These are phyloP conservation scores for Dicaeum eximium DNA, from an alignment of 2,113 vertebrate genomes.

Conservation along the genomic window DNA sequence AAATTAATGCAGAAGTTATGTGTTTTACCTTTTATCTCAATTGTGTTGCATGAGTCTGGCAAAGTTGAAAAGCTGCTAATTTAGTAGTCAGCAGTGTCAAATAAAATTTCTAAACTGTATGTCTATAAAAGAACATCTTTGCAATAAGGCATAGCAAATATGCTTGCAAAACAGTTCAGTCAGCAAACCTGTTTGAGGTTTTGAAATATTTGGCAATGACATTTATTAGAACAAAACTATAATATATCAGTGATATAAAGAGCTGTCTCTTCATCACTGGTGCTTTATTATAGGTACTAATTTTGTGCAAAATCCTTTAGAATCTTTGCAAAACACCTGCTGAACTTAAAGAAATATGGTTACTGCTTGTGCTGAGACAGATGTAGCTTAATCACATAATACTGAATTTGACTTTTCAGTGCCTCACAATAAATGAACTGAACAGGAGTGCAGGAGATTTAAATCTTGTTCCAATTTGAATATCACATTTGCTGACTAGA, in stretches of 20 bases:
- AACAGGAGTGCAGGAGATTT: slow-evolving; percentile 51
- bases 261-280: slow-evolving; percentile 74
- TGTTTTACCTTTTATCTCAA: slow-evolving; percentile 62
- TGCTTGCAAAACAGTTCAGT: slow-evolving; percentile 76
- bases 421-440: slow-evolving; percentile 72
- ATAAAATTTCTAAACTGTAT: slow-evolving; percentile 80
- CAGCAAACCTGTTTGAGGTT: slow-evolving; percentile 75
- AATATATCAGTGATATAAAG: slow-evolving; percentile 79
- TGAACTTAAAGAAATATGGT: slow-evolving; percentile 80
- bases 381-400: slow-evolving; percentile 81
- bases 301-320: slow-evolving; percentile 75
- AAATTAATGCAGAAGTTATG: slow-evolving; percentile 52
- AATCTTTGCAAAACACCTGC: slow-evolving; percentile 78
- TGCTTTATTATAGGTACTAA: slow-evolving; percentile 77
- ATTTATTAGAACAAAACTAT: slow-evolving; percentile 80
- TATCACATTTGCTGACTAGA: slow-evolving; percentile 10
- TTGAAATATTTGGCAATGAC: slow-evolving; percentile 80
- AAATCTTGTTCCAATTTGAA: slow-evolving; percentile 69
- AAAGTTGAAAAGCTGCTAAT: slow-evolving; percentile 79
- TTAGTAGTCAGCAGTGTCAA: slow-evolving; percentile 77
- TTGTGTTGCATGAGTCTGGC: slow-evolving; percentile 54
- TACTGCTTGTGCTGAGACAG: slow-evolving; percentile 73
- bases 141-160: slow-evolving; percentile 75
- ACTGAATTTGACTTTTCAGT: slow-evolving; percentile 73
- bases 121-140: slow-evolving; percentile 79